Evolutionary conservation across 2,113 vertebrate genomes (phyloP).

Genomic region (Rhea americana): DNA sequence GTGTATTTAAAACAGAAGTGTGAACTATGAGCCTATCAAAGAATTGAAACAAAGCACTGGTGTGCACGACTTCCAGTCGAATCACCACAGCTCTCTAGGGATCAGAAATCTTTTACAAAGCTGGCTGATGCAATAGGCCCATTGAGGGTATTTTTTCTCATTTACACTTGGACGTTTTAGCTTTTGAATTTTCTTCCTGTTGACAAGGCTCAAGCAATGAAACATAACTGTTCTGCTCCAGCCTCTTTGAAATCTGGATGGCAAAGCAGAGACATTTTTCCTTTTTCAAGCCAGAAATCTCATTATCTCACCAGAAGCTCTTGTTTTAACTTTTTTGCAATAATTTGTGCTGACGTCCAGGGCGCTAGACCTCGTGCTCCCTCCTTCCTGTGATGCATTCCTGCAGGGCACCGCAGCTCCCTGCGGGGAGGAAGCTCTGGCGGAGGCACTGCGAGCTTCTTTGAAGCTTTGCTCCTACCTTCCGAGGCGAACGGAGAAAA

Average conservation of each 20-base stretch:
- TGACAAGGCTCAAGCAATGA: background rate
- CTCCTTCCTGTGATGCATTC: background rate
- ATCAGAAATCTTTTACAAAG: background rate
- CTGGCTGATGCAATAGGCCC: background rate
- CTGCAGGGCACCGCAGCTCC: too few species aligned
- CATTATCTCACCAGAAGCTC: background rate
- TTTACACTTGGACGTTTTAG: background rate
- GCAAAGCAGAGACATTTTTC: background rate
- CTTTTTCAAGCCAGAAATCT: background rate
- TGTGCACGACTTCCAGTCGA: background rate
- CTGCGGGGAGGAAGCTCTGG: background rate
- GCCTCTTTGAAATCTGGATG: background rate
- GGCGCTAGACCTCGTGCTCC: background rate
- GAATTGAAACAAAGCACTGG: background rate
- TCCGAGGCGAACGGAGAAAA: background rate
- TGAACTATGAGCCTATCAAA: background rate
- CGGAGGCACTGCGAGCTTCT: accelerated
- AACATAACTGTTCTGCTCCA: background rate
- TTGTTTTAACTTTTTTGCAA: background rate
- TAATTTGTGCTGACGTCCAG: background rate
- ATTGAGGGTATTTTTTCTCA: background rate
- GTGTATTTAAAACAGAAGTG: background rate
- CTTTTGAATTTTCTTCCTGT: background rate
- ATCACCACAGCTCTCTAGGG: background rate
- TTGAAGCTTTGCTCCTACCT: accelerated